Evolutionary conservation across 2,113 vertebrate genomes (phyloP).

Genomic region (Charina bottae): DNA sequence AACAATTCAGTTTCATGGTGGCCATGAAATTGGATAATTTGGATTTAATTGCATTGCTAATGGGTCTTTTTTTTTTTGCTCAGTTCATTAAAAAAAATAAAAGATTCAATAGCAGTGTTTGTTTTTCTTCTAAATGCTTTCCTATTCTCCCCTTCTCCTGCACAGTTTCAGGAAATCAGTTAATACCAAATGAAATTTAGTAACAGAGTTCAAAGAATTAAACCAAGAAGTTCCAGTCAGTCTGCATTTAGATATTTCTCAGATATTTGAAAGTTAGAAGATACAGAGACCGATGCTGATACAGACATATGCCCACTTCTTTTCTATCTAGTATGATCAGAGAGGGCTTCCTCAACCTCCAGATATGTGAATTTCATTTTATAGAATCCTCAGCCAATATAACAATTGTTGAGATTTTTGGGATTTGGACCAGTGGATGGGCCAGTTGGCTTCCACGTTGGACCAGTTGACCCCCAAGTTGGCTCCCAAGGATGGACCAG

Average conservation of each 20-base stretch:
- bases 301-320: background rate
- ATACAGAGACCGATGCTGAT: background rate
- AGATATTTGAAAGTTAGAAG: background rate
- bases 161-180: constrained; percentile 14
- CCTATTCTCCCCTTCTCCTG: background rate
- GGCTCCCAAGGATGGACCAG: background rate
- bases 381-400: background rate
- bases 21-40: constrained; percentile 73
- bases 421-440: background rate
- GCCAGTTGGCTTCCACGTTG: background rate
- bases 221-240: constrained; percentile 12
- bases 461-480: background rate
- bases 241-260: background rate
- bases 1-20: constrained; percentile 64
- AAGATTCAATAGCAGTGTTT: constrained; percentile 50
- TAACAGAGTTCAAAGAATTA: constrained; percentile 43
- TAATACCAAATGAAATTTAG: constrained; percentile 32
- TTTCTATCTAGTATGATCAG: background rate
- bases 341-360: background rate
- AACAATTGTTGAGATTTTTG: background rate
- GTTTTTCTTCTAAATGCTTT: constrained; percentile 45
- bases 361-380: background rate
- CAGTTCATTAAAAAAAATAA: constrained; percentile 36
- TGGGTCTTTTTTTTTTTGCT: constrained; percentile 52
- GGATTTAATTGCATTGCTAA: constrained; percentile 67